A percentile compares a stretch with the other conserved stretches of the same genome.
Conservation (phyloP, 2,797 vertebrate species). For the Pipistrellus pipistrellus region DNA sequence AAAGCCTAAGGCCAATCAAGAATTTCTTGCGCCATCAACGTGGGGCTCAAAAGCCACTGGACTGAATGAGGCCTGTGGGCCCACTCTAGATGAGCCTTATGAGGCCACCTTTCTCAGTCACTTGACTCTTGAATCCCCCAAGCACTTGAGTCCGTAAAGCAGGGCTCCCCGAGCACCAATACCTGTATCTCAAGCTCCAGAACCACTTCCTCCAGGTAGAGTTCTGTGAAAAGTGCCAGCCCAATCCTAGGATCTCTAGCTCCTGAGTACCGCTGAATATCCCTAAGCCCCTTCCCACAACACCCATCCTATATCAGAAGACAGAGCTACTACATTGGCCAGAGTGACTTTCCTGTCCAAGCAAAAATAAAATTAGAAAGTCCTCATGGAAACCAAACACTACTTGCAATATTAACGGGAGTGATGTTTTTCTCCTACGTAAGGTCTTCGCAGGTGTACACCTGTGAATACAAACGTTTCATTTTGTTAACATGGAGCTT, state of each 20-base stretch:
- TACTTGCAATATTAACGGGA: not conserved
- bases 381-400: not conserved
- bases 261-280: not conserved
- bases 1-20: not conserved
- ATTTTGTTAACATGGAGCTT: not conserved
- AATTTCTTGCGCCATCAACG: not conserved
- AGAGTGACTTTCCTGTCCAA: not conserved
- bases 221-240: not conserved
- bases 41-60: not conserved
- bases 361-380: constrained; percentile 2
- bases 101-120: not conserved
- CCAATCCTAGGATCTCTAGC: not conserved
- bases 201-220: not conserved
- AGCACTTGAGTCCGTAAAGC: not conserved
- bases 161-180: not conserved
- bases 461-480: not conserved
- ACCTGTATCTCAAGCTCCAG: not conserved
- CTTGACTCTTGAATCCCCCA: not conserved
- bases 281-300: not conserved
- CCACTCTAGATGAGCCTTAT: not conserved
- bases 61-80: not conserved
- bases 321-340: not conserved
- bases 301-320: not conserved
- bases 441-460: not conserved
- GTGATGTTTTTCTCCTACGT: not conserved